Evolutionary conservation across 1,140 invertebrate species (phyloP), one percentile per base, ranked within the genome.

Genomic region (Drosophila aff.): DNA sequence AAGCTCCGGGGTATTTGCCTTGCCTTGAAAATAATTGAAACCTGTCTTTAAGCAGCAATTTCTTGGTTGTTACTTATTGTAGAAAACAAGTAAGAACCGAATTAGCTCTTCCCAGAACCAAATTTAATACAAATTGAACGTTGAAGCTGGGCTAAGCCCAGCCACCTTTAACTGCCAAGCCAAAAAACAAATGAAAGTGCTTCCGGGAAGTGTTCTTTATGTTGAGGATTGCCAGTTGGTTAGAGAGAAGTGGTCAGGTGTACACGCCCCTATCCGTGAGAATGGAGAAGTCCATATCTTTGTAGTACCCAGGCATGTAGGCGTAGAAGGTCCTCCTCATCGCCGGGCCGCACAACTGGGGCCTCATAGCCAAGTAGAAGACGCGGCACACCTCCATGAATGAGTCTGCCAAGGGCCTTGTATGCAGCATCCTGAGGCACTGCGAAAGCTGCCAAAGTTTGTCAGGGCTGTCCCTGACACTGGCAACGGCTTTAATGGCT

Each of bases 381-480:
- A 21, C 13, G 1, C 31, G 52, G 5, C 81, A 73, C 38, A 87
- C 40, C 4, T 80, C 76, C 79, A 87, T 62, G 1, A 87, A 21
- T 10, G 80, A 65, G 0, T 71, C 21, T 3, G 44, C 21, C 40
- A 87, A 87, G 4, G 33, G 36, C 1, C 18, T 63, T 9, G 11
- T 64, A 13, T 33, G 28, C 49, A 18, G 49, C 6, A 50, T 26
- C 16, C 40, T 31, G 2, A 26, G 18, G 15, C 50, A 15, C 3
- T n/a, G 40, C 9, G 40, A 23, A 18, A 31, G 3, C 0, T 10
- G 8, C 9, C 23, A 33, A 11, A 15, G 18, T 8, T 31, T 41
- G 1, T 10, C 33, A 3, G 26, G n/a, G 2, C 11, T 36, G 11
- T 49, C 2, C 5, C 18, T 21, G 1, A 44, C 3, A 23, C 23